Conservation (phyloP, 2,888 invertebrate genomes). For the Vesta saturnalis region DNA sequence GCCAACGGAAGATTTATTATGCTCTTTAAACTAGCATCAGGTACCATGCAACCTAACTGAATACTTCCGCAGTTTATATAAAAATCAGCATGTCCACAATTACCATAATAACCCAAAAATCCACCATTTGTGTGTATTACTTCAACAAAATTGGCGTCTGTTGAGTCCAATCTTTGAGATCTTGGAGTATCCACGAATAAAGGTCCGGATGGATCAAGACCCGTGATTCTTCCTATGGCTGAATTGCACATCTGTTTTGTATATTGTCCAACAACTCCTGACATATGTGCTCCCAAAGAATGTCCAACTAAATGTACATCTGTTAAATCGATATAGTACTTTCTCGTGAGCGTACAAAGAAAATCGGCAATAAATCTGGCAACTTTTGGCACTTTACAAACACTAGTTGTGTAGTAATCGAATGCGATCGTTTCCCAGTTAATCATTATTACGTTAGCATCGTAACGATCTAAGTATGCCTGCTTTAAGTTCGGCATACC, state of each 20-base stretch:
- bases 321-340: not conserved
- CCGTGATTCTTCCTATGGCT: constrained; percentile 19
- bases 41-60: not conserved
- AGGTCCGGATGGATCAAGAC: not conserved
- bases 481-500: constrained; percentile 10
- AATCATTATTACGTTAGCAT: constrained; percentile 15
- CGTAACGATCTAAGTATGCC: constrained; percentile 18
- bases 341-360: not conserved
- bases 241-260: not conserved
- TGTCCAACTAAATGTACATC: constrained; percentile 21
- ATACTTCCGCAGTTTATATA: constrained; percentile 3
- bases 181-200: not conserved
- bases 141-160: constrained; percentile 5
- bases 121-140: constrained; percentile 7
- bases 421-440: constrained; percentile 10
- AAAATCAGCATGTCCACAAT: constrained; percentile 11
- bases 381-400: constrained; percentile 11
- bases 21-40: not conserved
- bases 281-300: constrained; percentile 19
- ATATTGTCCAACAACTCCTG: constrained; percentile 5
- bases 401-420: not conserved
- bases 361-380: not conserved
- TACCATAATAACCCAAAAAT: not conserved
- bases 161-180: not conserved
- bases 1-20: not conserved